Percentiles rank a stretch among this genome's conserved stretches.
These are phyloP conservation scores for Oophaga pumilio DNA, from an alignment of 2,113 vertebrate genomes.

Conservation along the genomic window DNA sequence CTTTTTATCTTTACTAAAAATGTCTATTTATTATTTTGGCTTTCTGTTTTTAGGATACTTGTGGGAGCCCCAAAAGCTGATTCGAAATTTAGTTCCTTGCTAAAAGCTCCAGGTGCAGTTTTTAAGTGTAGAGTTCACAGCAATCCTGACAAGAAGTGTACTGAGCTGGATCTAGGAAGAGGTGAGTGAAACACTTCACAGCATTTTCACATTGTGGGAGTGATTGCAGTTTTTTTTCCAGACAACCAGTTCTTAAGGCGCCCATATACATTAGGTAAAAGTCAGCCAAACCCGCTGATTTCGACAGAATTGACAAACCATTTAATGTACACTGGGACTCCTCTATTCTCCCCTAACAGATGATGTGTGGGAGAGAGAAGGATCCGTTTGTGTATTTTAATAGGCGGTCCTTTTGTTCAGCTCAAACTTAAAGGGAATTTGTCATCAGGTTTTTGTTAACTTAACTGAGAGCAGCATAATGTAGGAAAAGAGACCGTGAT, in stretches of 20 bases:
- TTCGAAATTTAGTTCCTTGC: constrained; percentile 88
- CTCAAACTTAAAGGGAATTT: too few species aligned
- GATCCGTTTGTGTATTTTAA: too few species aligned
- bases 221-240: not conserved
- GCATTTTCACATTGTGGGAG: not conserved
- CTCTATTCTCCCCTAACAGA: too few species aligned
- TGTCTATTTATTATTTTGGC: not conserved
- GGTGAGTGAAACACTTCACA: constrained; percentile 73
- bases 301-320: too few species aligned
- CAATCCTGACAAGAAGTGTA: constrained; percentile 93
- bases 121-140: constrained; percentile 95
- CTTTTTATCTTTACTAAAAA: not conserved
- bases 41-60: constrained; percentile 80
- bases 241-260: not conserved
- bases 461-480: too few species aligned
- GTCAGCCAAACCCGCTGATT: too few species aligned
- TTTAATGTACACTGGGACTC: too few species aligned
- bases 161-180: constrained; percentile 95
- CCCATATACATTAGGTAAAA: too few species aligned
- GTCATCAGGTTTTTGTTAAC: too few species aligned
- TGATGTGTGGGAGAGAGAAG: too few species aligned
- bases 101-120: constrained; percentile 89
- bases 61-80: constrained; percentile 93
- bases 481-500: too few species aligned
- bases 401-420: too few species aligned